A percentile compares a stretch with the other conserved stretches of the same genome.
Evolutionary conservation across 2,113 vertebrate genomes (phyloP).

Genomic region (Apteryx owenii): DNA sequence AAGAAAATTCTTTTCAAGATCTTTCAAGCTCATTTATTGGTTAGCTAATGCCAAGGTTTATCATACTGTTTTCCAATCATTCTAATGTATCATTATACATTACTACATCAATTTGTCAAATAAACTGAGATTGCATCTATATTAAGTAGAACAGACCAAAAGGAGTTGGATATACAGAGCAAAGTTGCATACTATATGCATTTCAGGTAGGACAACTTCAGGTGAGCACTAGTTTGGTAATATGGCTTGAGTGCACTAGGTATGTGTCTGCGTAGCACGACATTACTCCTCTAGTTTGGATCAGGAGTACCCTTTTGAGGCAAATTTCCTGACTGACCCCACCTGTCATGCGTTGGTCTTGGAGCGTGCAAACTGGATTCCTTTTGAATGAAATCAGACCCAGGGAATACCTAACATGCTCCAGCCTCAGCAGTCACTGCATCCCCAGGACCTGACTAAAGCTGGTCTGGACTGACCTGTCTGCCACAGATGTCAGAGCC

Average conservation of each 20-base stretch:
- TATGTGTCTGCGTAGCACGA: not conserved
- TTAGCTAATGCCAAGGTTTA: not conserved
- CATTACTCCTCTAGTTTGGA: not conserved
- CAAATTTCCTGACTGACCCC: not conserved
- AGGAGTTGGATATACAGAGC: not conserved
- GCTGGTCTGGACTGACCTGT: not conserved
- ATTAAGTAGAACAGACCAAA: not conserved
- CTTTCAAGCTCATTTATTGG: not conserved
- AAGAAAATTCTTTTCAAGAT: not conserved
- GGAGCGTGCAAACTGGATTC: not conserved
- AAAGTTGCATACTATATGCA: not conserved
- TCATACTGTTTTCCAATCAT: not conserved
- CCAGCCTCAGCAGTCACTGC: not conserved
- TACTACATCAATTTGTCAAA: not conserved
- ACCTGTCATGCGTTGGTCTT: not conserved
- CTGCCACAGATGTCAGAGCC: not conserved
- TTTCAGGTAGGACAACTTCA: not conserved
- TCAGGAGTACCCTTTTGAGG: not conserved
- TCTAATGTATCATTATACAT: not conserved
- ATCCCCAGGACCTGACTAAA: not conserved
- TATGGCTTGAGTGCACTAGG: not conserved
- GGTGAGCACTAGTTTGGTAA: not conserved
- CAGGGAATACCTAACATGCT: rapidly evolving
- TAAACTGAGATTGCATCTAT: not conserved
- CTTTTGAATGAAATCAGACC: not conserved